Evolutionary conservation across 2,888 invertebrate genomes (phyloP), one percentile per base, ranked within the genome.

Genomic region (Polietes domitor): DNA sequence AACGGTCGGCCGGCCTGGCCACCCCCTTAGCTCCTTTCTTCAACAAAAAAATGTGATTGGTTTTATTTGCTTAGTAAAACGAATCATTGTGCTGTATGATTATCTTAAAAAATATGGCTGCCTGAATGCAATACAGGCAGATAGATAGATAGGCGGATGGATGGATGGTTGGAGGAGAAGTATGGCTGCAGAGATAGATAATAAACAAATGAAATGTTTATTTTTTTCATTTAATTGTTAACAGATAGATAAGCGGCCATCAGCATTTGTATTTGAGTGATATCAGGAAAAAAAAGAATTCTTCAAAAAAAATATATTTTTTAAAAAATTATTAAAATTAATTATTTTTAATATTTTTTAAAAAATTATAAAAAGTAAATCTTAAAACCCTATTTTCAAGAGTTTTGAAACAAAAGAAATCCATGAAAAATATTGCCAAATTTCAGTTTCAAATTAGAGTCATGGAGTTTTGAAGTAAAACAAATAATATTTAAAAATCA

Each of bases 41-140:
- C 10, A 72, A 68, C 53, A 77, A 58, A 73, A 80, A 83, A 80
- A 83, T 80, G 81, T 84, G 84, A 84, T 84, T 84, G 84, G 81
- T 84, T 81, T 84, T 81, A 84, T 84, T 84, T 84, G 76, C 81
- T 84, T 68, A 81, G 78, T 77, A 70, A 41, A 75, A 80, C 70
- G 63, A 37, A 70, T 73, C 73, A 70, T 77, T 74, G 68, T 37
- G 37, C n/a, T 24, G 41, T 76, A 77, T 77, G 75, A 75, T 83
- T 77, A 83, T 76, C 77, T 41, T 41, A 72, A 73, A 73, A 61
- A 84, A 84, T 81, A 84, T 84, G 84, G 84, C 84, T 47, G 78
- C 76, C 17, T 3, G 26, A 19, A 28, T 28, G 50, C 17, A 24
- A 43, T 37, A 41, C n/a, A n/a, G n/a, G n/a, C n/a, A n/a, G n/a